phyloP scores from a whole-genome alignment of 35 echinoderm and acorn worm species.

The Eucidaris tribuloides region DNA sequence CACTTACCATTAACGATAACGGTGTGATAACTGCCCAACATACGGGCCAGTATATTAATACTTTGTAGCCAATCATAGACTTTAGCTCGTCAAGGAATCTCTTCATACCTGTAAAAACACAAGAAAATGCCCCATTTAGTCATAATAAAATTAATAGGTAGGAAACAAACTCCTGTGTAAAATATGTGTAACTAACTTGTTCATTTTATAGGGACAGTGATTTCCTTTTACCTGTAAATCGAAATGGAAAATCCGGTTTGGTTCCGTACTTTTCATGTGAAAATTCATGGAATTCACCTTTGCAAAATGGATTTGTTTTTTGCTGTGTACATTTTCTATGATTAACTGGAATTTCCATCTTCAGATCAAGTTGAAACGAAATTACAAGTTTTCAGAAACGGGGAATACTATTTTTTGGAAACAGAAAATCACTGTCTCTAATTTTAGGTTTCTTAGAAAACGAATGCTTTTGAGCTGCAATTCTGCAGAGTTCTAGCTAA shows the following conservation, averaged over 20 bases:
- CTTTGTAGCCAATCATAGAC: conserved; percentile 61
- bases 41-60: conserved; percentile 34
- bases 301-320: too few relatives aligned
- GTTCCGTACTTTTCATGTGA: too few relatives aligned
- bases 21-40: conserved; percentile 59
- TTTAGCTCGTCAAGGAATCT: conserved; percentile 47
- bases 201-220: background rate
- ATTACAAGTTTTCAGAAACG: too few relatives aligned
- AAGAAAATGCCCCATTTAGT: background rate
- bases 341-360: too few relatives aligned
- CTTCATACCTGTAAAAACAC: conserved; percentile 34
- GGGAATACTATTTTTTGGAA: too few relatives aligned
- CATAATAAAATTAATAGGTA: background rate
- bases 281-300: background rate
- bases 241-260: too few relatives aligned
- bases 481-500: background rate
- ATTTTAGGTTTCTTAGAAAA: background rate
- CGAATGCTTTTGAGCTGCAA: background rate
- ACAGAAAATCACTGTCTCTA: too few relatives aligned
- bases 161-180: background rate
- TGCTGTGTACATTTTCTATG: too few relatives aligned
- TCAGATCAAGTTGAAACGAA: too few relatives aligned
- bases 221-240: too few relatives aligned
- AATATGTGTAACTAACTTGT: background rate
- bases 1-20: conserved; percentile 59